phyloP scores from a whole-genome alignment of 2,888 invertebrate species.

The Tridacna crocea region DNA sequence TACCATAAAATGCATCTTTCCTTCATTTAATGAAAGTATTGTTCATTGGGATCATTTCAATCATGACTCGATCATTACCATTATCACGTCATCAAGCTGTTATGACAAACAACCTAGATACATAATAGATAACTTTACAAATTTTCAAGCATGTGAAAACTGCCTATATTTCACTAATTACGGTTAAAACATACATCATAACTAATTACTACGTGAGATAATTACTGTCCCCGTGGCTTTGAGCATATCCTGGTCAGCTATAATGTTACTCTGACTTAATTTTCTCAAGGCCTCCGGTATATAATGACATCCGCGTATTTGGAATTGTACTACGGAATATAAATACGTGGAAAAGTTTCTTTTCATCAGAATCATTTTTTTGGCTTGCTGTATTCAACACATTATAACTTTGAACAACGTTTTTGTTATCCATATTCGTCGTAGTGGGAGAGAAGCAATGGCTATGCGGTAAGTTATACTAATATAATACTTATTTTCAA shows the following conservation, averaged over 20 bases:
- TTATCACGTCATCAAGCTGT: no score
- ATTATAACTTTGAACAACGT: background rate
- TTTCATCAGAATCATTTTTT: background rate
- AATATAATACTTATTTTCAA: no score
- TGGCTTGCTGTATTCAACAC: background rate
- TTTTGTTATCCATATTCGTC: no score
- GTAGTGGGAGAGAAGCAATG: no score
- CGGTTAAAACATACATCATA: background rate
- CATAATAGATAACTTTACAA: no score
- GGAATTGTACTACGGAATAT: background rate
- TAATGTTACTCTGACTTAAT: background rate
- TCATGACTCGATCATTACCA: no score
- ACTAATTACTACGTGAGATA: background rate
- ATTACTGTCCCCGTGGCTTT: constrained; percentile 1
- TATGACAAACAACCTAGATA: no score
- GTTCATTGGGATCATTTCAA: no score
- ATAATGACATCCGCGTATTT: background rate
- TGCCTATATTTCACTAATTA: background rate
- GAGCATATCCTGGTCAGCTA: constrained; percentile 8
- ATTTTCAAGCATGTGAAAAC: background rate
- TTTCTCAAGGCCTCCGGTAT: background rate
- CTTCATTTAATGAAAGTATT: no score
- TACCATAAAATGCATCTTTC: no score
- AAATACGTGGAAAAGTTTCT: background rate
- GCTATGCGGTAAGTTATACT: no score